Base-by-base conservation (phyloP, 1,140 invertebrate species). In the Sitobion miscanthi region DNA sequence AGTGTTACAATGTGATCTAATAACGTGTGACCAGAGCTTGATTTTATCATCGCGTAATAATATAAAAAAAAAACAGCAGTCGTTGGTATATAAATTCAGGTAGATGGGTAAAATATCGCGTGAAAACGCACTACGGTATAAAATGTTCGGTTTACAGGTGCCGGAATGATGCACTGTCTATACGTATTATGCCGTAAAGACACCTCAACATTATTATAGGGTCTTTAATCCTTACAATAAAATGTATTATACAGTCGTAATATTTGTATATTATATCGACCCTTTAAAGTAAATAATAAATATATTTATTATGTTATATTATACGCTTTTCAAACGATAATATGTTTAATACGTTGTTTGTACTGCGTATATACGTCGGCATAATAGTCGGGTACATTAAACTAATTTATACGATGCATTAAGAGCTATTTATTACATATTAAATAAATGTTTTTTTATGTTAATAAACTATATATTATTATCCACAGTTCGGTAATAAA, bases 31-130 rank as follows among this genome's bases (percentile, higher is more conserved):
- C 62, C 14, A n/a, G n/a, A 21, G 52, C n/a, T 77, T 77, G 62
- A 77, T 77, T 77, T 77, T 77, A 77, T 77, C 62, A 77, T 77
- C 30, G n/a, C n/a, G 14, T 77, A 77, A 77, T n/a, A 77, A 77
- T 17, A n/a, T 77, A 69, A 8, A 30, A 0, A 57, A 25, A 30
- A 35, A 30, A n/a, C 30, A 14, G 30, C 7, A 25, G n/a, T 77
- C n/a, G 62, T 69, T 23, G 52, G 14, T 69, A 17, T 23, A 23
- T 54, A 54, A 5, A 54, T 77, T n/a, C 62, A n/a, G 14, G 62
- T 62, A 62, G 20, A n/a, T 17, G 5, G 20, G 52, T 54, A 52
- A 62, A 62, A 62, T 11, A 62, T 62, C 11, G 62, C 30, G 30
- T n/a, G 62, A 69, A 69, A 77, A 77, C 62, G 11, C 14, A 17